Base-by-base conservation (phyloP, 2,113 vertebrate genomes). In the Trachemys scripta region DNA sequence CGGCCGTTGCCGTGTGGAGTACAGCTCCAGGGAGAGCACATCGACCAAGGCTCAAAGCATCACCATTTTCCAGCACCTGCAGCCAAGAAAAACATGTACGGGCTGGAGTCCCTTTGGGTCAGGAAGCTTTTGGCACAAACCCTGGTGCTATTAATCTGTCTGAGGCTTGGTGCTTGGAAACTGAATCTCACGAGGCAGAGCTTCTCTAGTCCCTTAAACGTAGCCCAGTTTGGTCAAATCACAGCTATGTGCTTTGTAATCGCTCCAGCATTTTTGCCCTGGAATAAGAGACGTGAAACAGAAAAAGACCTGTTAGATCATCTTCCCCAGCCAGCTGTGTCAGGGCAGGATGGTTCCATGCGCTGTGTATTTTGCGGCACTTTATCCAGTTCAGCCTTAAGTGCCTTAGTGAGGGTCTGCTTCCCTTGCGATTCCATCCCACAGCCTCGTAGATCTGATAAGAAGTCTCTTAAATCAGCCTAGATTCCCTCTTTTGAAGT, bases 171-270 rank as follows among this genome's bases (percentile, higher is more conserved):
- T 19, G 16, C 27, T 57, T 25, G 29, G 20, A 31, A 47, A 31
- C 45, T 3, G 12, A 14, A 10, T 45, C 80, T 57, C 47, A 9
- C 4, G n/a, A 29, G 62, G 4, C 65, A 1, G 17, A 6, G 19
- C 13, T 25, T 38, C 56, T 72, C 50, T 24, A 9, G 62, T 54
- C 50, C 22, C 25, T 84, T 69, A 29, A 76, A 62, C 50, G 5
- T 10, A 35, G 45, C 12, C 10, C 11, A 7, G 38, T 85, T 50
- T 78, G 87, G n/a, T 90, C 20, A 85, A 89, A 86, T 80, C 62
- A 22, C 2, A 0, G 45, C 53, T 49, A 54, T 0, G 2, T 72
- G 76, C 2, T 0, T 50, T 92, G 72, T 31, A 25, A 42, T 3
- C 79, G 65, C 17, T 45, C 56, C 3, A 20, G 16, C 72, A 45